phyloP scores from a whole-genome alignment of 2,797 vertebrate genomes.

The Brachyalestes nurse region DNA sequence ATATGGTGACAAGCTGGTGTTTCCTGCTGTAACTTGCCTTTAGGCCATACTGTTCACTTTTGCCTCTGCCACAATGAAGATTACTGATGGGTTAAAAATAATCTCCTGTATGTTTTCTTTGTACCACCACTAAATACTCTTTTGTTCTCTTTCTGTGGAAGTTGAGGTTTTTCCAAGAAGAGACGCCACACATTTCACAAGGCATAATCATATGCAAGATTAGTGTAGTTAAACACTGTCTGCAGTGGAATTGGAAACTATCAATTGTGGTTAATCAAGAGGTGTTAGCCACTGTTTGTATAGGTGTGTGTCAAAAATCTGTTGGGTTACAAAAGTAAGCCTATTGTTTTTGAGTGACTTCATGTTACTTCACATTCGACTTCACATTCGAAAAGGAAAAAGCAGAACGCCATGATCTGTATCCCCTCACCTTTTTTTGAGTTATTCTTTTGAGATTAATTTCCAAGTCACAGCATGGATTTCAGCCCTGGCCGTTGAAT shows the following conservation, averaged over 20 bases:
- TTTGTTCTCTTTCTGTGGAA: slow-evolving; percentile 2
- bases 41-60: not conserved
- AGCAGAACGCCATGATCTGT: not conserved
- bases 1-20: not conserved
- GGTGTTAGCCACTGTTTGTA: slow-evolving; percentile 30
- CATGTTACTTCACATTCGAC: not conserved
- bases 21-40: not conserved
- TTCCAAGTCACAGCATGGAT: not conserved
- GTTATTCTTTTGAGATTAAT: slow-evolving; percentile 6
- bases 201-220: slow-evolving; percentile 5
- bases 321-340: not conserved
- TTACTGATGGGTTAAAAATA: slow-evolving; percentile 8
- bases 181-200: slow-evolving; percentile 14
- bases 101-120: not conserved
- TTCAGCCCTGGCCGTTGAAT: not conserved
- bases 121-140: not conserved
- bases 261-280: slow-evolving; percentile 31
- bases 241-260: not conserved
- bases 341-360: not conserved
- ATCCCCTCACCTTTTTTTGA: not conserved
- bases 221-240: slow-evolving; percentile 8
- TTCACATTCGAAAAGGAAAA: not conserved
- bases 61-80: not conserved
- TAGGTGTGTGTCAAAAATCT: slow-evolving; percentile 32
- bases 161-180: not conserved